phyloP scores from a whole-genome alignment of 2,888 invertebrate genomes.

The Malachius bipustulatus region DNA sequence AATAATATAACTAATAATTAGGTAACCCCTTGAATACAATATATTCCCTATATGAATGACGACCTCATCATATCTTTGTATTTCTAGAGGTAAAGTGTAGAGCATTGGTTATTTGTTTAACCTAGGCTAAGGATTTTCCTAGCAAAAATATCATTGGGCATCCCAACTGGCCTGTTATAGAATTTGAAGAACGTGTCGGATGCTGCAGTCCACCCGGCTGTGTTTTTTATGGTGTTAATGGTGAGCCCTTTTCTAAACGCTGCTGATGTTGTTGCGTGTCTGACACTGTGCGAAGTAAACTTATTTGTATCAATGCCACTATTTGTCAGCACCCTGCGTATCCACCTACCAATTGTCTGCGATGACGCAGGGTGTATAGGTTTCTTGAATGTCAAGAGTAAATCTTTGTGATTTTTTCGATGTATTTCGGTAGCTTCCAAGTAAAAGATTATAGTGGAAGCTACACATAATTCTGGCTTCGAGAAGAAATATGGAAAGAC shows the following conservation, averaged over 20 bases:
- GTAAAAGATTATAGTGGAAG: constrained; percentile 10
- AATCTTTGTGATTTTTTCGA: not conserved
- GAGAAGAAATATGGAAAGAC: constrained; percentile 13
- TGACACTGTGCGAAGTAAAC: constrained; percentile 21
- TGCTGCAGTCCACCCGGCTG: constrained; percentile 20
- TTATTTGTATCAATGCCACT: constrained; percentile 19
- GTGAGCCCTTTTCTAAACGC: constrained; percentile 18
- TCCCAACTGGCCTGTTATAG: constrained; percentile 19
- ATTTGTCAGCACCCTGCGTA: constrained; percentile 13
- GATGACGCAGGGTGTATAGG: constrained; percentile 12
- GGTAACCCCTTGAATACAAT: too few relatives aligned
- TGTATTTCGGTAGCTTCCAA: constrained; percentile 10
- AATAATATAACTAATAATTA: too few relatives aligned
- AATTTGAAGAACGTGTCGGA: constrained; percentile 20
- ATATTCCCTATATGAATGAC: too few relatives aligned
- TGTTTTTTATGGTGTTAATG: constrained; percentile 18
- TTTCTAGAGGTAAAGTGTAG: too few relatives aligned
- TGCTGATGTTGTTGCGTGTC: constrained; percentile 22
- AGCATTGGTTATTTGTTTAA: too few relatives aligned
- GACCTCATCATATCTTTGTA: too few relatives aligned
- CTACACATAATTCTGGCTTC: constrained; percentile 12
- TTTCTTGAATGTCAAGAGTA: constrained; percentile 12
- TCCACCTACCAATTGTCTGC: constrained; percentile 15
- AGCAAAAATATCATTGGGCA: too few relatives aligned
- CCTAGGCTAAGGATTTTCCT: too few relatives aligned